Conservation (phyloP, 2,113 vertebrate genomes). For the Canis aureus region DNA sequence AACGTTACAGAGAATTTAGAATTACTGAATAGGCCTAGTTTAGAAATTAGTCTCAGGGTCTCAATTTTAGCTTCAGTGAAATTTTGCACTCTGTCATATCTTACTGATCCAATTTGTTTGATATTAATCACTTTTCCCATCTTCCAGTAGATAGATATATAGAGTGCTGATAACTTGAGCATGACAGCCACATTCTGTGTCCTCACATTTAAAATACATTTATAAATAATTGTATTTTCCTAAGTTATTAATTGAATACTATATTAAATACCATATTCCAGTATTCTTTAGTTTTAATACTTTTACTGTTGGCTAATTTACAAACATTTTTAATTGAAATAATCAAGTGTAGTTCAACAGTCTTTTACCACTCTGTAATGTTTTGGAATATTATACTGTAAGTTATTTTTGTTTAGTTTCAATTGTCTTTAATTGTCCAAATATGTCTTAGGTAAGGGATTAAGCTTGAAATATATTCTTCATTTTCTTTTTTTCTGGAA, state of each 20-base stretch:
- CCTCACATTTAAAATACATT: not conserved
- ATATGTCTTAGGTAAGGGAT: not conserved
- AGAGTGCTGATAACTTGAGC: not conserved
- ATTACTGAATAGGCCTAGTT: not conserved
- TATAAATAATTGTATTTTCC: not conserved
- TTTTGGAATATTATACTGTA: not conserved
- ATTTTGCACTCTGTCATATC: not conserved
- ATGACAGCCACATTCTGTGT: not conserved
- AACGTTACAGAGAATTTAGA: not conserved
- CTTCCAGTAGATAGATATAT: not conserved
- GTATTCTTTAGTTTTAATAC: not conserved
- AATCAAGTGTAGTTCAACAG: not conserved
- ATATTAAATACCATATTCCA: not conserved
- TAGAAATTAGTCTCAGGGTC: not conserved
- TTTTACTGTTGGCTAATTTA: not conserved
- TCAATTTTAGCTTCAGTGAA: not conserved
- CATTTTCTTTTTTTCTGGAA: slow-evolving; percentile 69
- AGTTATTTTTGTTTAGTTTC: slow-evolving; percentile 17
- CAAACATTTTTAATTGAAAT: not conserved
- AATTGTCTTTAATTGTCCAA: not conserved
- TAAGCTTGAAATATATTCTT: not conserved
- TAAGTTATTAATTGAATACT: not conserved
- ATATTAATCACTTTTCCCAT: not conserved
- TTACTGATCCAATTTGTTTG: not conserved
- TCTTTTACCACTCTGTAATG: not conserved